phyloP scores from a whole-genome alignment of 2,113 vertebrate species.

The Phrynosoma platyrhinos region DNA sequence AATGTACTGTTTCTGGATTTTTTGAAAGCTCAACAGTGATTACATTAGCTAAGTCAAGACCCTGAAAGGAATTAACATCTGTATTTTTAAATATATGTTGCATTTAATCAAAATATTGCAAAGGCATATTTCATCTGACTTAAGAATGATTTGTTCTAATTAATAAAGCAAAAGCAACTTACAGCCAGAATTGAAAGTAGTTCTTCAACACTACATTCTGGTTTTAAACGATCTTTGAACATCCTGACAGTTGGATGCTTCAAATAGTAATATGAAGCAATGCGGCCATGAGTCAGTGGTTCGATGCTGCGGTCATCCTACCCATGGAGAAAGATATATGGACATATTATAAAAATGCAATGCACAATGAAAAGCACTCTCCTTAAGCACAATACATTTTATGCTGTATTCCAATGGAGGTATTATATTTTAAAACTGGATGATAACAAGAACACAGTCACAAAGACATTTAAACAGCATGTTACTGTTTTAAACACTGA shows the following conservation, averaged over 20 bases:
- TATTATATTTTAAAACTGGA: not conserved
- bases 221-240: slow-evolving; percentile 90
- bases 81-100: not conserved
- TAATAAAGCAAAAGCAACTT: slow-evolving; percentile 69
- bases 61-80: not conserved
- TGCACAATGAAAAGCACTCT: not conserved
- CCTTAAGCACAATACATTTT: not conserved
- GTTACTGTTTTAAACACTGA: slow-evolving; percentile 11
- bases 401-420: not conserved
- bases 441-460: not conserved
- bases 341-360: not conserved
- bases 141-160: not conserved
- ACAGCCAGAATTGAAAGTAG: slow-evolving; percentile 92
- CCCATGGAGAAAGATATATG: slow-evolving; percentile 31
- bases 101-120: accelerated
- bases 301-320: slow-evolving; percentile 90
- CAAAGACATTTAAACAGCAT: not conserved
- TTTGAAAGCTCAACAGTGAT: not conserved
- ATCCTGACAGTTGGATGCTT: slow-evolving; percentile 91
- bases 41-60: not conserved
- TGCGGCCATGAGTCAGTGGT: slow-evolving; percentile 88
- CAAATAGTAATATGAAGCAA: slow-evolving; percentile 96
- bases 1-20: not conserved
- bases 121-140: not conserved
- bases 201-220: slow-evolving; percentile 86